Evolutionary conservation across 2,888 invertebrate species (phyloP), one percentile per base, ranked within the genome.

Genomic region (Drosophila ustulata): DNA sequence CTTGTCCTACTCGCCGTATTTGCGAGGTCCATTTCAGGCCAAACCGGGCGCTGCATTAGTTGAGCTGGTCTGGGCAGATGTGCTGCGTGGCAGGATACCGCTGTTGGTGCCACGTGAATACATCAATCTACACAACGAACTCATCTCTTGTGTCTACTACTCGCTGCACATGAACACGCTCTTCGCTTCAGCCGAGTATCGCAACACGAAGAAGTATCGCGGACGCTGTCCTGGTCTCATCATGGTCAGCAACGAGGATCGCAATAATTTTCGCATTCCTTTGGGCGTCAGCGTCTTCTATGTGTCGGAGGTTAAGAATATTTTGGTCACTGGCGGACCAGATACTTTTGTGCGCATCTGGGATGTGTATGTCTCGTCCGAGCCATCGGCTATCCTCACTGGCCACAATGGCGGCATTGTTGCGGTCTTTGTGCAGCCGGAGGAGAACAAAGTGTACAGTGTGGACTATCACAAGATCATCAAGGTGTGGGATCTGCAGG

Each of bases 271-370:
- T 52, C 89, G 91, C 4, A 91, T 91, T 66, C 91, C 91, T 0
- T 56, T 91, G 76, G 95, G 95, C 23, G 93, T 94, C 34, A 94
- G 94, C 75, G 95, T 95, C 74, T 95, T 95, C 86, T 94, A 93
- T 62, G 92, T 95, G 83, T 94, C 94, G 78, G 95, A 94, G 90
- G 93, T 93, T 11, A 92, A 93, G 23, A 94, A 94, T 77, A 91
- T 94, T 49, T 87, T 96, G 51, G 95, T 94, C 59, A 95, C 95
- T 1, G 97, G 97, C 1, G 96, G 97, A 4, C 95, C 96, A 6
- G 97, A 97, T 92, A 95, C 95, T 79, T 90, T 94, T 56, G 93
- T 96, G 28, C 94, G 96, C 39, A 93, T 96, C 56, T 97, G 97
- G 97, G 96, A 96, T 92, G 95, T 96, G 0, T 96, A 96, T 90